These are phyloP conservation scores for Tyrophagus putrescentiae DNA, from an alignment of 1,140 invertebrate genomes.

Conservation along the genomic window DNA sequence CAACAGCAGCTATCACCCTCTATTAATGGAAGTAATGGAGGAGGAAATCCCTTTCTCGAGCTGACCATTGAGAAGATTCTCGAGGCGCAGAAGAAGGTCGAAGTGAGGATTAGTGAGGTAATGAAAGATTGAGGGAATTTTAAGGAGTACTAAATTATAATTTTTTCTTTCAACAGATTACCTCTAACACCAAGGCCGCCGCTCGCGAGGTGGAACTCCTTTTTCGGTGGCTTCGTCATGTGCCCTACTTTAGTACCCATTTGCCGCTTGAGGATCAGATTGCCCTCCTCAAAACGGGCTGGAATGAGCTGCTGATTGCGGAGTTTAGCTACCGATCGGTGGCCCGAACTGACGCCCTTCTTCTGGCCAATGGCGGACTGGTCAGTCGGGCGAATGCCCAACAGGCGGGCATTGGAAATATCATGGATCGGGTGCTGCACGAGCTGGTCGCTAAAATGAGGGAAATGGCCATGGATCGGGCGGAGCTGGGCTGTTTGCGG, in stretches of 20 bases:
- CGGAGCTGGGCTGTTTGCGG: conserved; percentile 82
- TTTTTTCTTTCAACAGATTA: conserved; percentile 36
- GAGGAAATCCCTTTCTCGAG: conserved; percentile 44
- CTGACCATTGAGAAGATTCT: conserved; percentile 67
- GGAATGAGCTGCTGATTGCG: conserved; percentile 91
- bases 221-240: conserved; percentile 90
- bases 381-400: conserved; percentile 69
- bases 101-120: conserved; percentile 45
- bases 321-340: conserved; percentile 85
- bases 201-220: conserved; percentile 83
- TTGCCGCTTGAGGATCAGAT: conserved; percentile 84
- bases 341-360: conserved; percentile 53
- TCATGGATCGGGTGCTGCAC: conserved; percentile 80
- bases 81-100: conserved; percentile 61
- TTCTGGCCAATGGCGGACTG: conserved; percentile 57
- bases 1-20: too few species aligned
- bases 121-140: conserved; percentile 22
- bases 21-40: conserved; percentile 63
- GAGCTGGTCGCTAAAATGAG: conserved; percentile 92
- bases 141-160: background rate
- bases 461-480: conserved; percentile 86
- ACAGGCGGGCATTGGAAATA: conserved; percentile 60
- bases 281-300: conserved; percentile 65
- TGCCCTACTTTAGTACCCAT: conserved; percentile 75
- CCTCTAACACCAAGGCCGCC: conserved; percentile 55